Conservation (phyloP, 2,888 invertebrate species). For the Ceraclea dissimilis region DNA sequence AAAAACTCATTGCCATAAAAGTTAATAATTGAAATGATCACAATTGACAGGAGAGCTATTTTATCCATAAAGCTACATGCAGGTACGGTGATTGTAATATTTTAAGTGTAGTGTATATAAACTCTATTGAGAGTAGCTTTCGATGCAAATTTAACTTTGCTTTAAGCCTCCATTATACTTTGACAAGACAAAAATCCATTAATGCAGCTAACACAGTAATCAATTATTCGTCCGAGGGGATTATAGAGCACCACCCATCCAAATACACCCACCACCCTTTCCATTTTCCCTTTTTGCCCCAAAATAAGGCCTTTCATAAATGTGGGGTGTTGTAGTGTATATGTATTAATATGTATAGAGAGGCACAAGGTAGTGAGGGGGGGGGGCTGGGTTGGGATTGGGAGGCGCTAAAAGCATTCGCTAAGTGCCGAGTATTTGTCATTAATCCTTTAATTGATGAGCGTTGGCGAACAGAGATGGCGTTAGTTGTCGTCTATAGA, state of each 20-base stretch:
- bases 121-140: neutral
- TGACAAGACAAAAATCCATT: slow-evolving; percentile 27
- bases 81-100: too few relatives aligned
- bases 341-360: neutral
- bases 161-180: slow-evolving; percentile 23
- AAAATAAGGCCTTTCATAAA: slow-evolving; percentile 5
- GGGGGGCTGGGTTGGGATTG: slow-evolving; percentile 8
- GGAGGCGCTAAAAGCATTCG: slow-evolving; percentile 25
- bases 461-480: slow-evolving; percentile 21
- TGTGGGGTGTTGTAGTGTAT: neutral
- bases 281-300: slow-evolving; percentile 1
- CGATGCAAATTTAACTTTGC: slow-evolving; percentile 23
- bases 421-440: slow-evolving; percentile 27
- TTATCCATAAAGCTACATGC: too few relatives aligned
- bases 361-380: neutral
- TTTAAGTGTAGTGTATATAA: too few relatives aligned
- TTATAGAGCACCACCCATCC: slow-evolving; percentile 16
- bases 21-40: too few relatives aligned
- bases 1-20: too few relatives aligned
- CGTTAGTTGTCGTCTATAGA: slow-evolving; percentile 6
- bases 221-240: slow-evolving; percentile 25
- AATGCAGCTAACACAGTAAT: slow-evolving; percentile 26
- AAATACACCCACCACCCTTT: neutral
- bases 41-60: too few relatives aligned
- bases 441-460: slow-evolving; percentile 27